Evolutionary conservation across 1,140 invertebrate species (phyloP).

Genomic region (Contarinia nasturtii): DNA sequence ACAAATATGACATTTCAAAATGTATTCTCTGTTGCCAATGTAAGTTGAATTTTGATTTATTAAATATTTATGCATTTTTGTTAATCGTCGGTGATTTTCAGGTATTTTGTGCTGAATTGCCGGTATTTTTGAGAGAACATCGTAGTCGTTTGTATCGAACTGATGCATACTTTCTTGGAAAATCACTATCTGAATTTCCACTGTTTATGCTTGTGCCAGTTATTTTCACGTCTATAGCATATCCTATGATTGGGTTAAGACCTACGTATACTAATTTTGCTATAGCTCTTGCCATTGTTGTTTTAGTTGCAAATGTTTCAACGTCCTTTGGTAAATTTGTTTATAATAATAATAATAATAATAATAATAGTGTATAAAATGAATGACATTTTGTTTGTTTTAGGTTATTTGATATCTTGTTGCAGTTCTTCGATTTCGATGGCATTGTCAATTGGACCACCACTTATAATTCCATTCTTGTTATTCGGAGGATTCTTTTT

Average conservation of each 20-base stretch:
- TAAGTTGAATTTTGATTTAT: conserved; percentile 26
- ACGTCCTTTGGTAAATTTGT: conserved; percentile 79
- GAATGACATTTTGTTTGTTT: conserved; percentile 10
- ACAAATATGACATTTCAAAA: conserved; percentile 91
- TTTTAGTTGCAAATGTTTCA: conserved; percentile 74
- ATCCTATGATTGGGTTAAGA: conserved; percentile 75
- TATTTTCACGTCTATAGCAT: conserved; percentile 67
- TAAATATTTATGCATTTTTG: background rate
- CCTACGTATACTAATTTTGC: conserved; percentile 50
- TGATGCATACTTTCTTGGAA: conserved; percentile 84
- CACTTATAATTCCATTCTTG: conserved; percentile 80
- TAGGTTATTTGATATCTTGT: conserved; percentile 81
- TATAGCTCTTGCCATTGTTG: conserved; percentile 47
- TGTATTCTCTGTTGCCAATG: conserved; percentile 71
- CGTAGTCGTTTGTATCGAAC: conserved; percentile 81
- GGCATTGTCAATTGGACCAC: conserved; percentile 74
- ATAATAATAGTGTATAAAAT: background rate
- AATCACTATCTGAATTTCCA: conserved; percentile 73
- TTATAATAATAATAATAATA: conserved; percentile 2
- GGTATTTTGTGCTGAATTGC: conserved; percentile 83
- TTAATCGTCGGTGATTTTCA: conserved; percentile 22
- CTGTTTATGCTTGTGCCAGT: conserved; percentile 64
- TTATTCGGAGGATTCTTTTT: conserved; percentile 92
- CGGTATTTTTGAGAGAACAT: conserved; percentile 82
- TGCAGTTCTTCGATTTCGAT: conserved; percentile 58